Evolutionary conservation across 2,113 vertebrate genomes (phyloP), one percentile per base, ranked within the genome.

Genomic region (Polyodon spathula): DNA sequence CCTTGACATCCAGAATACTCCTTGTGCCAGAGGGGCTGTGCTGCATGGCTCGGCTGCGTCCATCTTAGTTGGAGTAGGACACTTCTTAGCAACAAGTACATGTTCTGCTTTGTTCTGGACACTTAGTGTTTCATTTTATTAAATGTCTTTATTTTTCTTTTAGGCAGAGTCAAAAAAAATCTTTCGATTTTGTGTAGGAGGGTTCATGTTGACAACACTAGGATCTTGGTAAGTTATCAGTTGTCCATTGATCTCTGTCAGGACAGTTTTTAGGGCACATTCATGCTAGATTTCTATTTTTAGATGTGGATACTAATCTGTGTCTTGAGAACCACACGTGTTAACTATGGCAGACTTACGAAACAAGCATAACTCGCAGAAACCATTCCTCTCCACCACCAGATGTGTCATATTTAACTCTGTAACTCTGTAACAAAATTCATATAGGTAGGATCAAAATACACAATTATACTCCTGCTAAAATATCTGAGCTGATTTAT

Each of bases 81-180:
- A 90, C 67, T 93, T 93, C 75, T 60, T 93, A 68, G 80, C 82
- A 58, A 93, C 89, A 42, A 93, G 91, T 93, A 76, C 84, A 89
- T 86, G 27, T 71, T 15, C 61, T 62, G 1, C 4, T 57, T 2
- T 42, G 14, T 10, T 9, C 14, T 41, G 38, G 12, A 41, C 38
- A 62, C 3, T 27, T 46, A 41, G 8, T 14, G 11, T 54, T 40
- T 46, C 8, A 41, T n/a, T 40, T 48, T 50, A 9, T 38, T 17
- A n/a, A 27, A 6, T 53, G 54, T 15, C 8, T 63, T 50, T 56
- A 39, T 60, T 54, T n/a, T 37, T 44, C 63, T 61, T 1, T 66
- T 77, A 93, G 91, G 90, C 67, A 80, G 83, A 77, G 81, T 92
- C 59, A 88, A 68, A 83, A 68, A 83, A 81, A 88, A 75, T 92